Conservation (phyloP, 1,140 invertebrate species). For the Phocides pigmalion region DNA sequence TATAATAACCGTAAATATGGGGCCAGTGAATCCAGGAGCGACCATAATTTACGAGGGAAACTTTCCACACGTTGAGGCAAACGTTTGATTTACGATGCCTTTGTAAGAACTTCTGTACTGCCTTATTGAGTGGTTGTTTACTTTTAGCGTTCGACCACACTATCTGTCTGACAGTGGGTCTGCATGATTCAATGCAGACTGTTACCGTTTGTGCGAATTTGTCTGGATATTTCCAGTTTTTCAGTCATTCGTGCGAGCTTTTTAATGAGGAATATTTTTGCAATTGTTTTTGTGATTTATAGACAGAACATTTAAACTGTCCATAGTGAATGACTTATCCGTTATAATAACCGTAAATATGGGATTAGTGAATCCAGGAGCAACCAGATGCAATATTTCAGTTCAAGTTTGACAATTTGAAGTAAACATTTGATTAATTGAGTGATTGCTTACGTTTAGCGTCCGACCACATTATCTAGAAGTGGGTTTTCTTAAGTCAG, state of each 20-base stretch:
- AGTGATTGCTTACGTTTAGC: conserved; percentile 13
- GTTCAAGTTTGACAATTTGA: conserved; percentile 38
- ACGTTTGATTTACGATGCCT: conserved; percentile 41
- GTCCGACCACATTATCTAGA: background rate
- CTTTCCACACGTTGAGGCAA: conserved; percentile 37
- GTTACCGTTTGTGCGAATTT: no score
- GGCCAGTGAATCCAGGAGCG: conserved; percentile 26
- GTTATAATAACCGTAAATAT: conserved; percentile 33
- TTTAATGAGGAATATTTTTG: no score
- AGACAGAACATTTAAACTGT: no score
- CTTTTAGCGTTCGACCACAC: background rate
- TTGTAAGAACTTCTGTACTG: conserved; percentile 24
- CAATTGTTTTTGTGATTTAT: no score
- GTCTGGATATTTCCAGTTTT: no score
- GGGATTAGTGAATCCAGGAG: conserved; percentile 22
- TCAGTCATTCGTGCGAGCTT: no score
- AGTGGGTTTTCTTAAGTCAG: no score
- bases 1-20: conserved; percentile 33
- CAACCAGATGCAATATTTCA: conserved; percentile 36
- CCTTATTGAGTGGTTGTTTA: conserved; percentile 29
- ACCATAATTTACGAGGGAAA: conserved; percentile 39
- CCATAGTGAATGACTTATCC: conserved; percentile 28
- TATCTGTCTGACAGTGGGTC: background rate
- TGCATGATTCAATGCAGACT: no score
- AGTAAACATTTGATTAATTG: conserved; percentile 40